phyloP scores from a whole-genome alignment of 2,113 vertebrate species.

The Myotis yumanensis region DNA sequence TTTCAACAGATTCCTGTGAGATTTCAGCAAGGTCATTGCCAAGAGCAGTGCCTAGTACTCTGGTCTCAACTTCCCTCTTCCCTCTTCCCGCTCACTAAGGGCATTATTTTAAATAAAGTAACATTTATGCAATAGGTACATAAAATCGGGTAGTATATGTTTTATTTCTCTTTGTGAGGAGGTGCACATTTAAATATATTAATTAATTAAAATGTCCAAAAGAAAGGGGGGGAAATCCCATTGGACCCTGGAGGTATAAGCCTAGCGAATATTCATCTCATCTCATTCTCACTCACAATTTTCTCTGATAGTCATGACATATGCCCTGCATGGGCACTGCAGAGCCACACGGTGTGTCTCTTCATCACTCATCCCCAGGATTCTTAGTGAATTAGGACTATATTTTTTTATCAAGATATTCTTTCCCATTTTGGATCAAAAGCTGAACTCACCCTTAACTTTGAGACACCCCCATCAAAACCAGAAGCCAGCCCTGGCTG shows the following conservation, averaged over 20 bases:
- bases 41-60: not conserved
- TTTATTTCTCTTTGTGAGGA: not conserved
- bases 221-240: not conserved
- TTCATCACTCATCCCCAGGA: not conserved
- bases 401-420: not conserved
- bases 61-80: not conserved
- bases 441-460: not conserved
- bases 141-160: not conserved
- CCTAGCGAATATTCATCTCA: not conserved
- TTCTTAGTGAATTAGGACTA: not conserved
- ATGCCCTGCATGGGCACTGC: not conserved
- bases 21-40: not conserved
- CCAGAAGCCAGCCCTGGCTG: not conserved
- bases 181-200: not conserved
- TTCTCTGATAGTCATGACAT: accelerated
- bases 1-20: not conserved
- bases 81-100: not conserved
- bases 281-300: not conserved
- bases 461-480: not conserved
- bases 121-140: not conserved
- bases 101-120: not conserved
- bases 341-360: accelerated
- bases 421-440: not conserved
- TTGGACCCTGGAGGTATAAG: not conserved
- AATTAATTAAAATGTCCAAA: not conserved